Base-by-base conservation (phyloP, 2,888 invertebrate species). In the Nowickia ferox region DNA sequence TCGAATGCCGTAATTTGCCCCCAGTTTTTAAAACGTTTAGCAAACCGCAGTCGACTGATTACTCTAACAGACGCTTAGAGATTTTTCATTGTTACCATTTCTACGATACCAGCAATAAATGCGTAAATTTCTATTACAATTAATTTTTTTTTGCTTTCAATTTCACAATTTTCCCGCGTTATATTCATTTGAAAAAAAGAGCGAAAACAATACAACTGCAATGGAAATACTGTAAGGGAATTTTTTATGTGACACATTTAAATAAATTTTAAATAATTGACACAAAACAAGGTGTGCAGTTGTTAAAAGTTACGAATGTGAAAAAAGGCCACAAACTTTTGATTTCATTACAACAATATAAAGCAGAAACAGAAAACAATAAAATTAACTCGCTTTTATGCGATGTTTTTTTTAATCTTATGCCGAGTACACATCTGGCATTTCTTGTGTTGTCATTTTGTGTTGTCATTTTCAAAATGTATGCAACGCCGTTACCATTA, bases 231-330 rank as follows among this genome's bases (percentile, higher is more conserved):
- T 22, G 19, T 46, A 51, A 57, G 48, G 57, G 59, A 78, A 63
- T 59, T 53, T 51, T 69, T 19, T 78, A 55, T 80, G 84, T 78
- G 78, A 82, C 85, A 82, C 78, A 78, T 81, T 61, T 48, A 82
- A 79, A 85, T 82, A 85, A 85, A 79, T 82, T 85, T 69, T 15
- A 82, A 75, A 85, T 75, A 85, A 82, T 82, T 82, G 78, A 82
- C 82, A 71, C 38, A 82, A 85, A 85, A 77, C 17, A 40, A 75
- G 85, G 85, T 82, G 85, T 82, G 85, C 78, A 79, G 85, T 75
- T 63, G 11, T n/a, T 19, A 74, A 74, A 65, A 15, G 9, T 55
- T 66, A 76, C 68, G 17, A 63, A 55, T 68, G 44, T 53, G n/a
- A 65, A 57, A 57, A 63, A 42, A 68, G 13, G 71, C 65, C 15